phyloP scores from a whole-genome alignment of 2,113 vertebrate genomes.

The Lynx canadensis region DNA sequence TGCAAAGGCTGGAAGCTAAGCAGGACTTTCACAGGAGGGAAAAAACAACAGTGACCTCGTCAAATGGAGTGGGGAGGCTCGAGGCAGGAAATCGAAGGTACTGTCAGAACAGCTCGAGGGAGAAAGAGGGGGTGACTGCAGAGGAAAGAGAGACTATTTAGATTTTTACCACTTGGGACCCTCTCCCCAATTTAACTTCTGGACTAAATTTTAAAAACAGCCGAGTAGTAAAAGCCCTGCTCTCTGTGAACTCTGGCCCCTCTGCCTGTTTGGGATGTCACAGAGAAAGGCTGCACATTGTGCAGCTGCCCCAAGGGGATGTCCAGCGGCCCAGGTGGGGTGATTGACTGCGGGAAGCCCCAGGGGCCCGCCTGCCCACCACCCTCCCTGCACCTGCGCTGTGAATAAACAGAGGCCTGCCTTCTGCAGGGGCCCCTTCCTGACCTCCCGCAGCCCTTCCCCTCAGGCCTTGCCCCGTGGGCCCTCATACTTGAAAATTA shows the following conservation, averaged over 20 bases:
- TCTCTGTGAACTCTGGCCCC: conserved; percentile 30
- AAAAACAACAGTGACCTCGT: conserved; percentile 65
- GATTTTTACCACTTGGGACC: conserved; percentile 52
- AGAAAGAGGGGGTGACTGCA: neutral
- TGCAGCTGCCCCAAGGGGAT: neutral
- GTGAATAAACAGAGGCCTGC: conserved; percentile 46
- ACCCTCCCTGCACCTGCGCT: conserved; percentile 52
- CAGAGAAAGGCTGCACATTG: conserved; percentile 39
- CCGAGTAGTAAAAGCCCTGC: neutral
- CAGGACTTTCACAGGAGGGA: conserved; percentile 59
- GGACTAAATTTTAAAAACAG: conserved; percentile 66
- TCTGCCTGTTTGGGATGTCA: conserved; percentile 27
- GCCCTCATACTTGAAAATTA: conserved; percentile 36
- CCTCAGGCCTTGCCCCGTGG: neutral
- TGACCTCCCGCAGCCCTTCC: neutral
- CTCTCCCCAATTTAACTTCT: conserved; percentile 47
- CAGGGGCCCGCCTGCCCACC: conserved; percentile 49
- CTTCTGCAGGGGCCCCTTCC: conserved; percentile 22
- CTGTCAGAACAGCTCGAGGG: conserved; percentile 6
- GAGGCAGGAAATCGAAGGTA: conserved; percentile 30
- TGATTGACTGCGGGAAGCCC: conserved; percentile 59
- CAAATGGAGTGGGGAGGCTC: conserved; percentile 29
- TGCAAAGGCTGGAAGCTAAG: conserved; percentile 36
- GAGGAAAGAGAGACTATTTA: conserved; percentile 6
- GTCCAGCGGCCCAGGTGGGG: conserved; percentile 31